phyloP scores from a whole-genome alignment of 1,140 invertebrate species.

The Eurosta solidaginis region DNA sequence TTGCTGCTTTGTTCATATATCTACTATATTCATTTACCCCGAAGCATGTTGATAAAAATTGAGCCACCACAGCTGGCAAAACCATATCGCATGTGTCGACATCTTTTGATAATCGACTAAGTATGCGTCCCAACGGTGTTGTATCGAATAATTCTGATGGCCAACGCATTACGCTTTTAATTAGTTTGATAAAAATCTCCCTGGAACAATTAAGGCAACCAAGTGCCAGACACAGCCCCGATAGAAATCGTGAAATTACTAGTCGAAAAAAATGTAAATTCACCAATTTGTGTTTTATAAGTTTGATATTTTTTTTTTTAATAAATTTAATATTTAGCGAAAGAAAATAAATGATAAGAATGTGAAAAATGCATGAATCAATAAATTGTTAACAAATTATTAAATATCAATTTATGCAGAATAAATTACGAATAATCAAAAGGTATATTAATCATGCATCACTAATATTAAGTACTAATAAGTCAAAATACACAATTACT shows the following conservation, averaged over 20 bases:
- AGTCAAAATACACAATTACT: not conserved
- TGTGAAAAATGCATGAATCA: not conserved
- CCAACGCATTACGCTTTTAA: slow-evolving; percentile 68
- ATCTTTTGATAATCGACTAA: slow-evolving; percentile 80
- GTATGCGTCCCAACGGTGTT: slow-evolving; percentile 75
- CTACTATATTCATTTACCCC: slow-evolving; percentile 44
- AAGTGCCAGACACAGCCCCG: slow-evolving; percentile 57
- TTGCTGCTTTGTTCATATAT: not conserved
- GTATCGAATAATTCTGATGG: slow-evolving; percentile 79
- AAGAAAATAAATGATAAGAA: not conserved
- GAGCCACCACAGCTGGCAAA: slow-evolving; percentile 49
- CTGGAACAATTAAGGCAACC: slow-evolving; percentile 57
- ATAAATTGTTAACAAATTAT: not conserved
- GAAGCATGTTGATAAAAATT: slow-evolving; percentile 48
- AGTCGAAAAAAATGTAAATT: slow-evolving; percentile 30
- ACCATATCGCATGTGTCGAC: slow-evolving; percentile 70
- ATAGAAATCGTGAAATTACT: slow-evolving; percentile 59
- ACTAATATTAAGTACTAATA: not conserved
- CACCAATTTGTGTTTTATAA: not conserved
- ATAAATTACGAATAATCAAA: too few relatives aligned
- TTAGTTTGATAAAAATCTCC: slow-evolving; percentile 66
- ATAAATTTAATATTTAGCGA: not conserved
- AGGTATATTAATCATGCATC: too few relatives aligned
- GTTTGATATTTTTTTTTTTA: slow-evolving; percentile 20
- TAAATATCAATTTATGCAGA: not conserved